Conservation (phyloP, 2,888 invertebrate genomes). For the Tubiluchus corallicola region DNA sequence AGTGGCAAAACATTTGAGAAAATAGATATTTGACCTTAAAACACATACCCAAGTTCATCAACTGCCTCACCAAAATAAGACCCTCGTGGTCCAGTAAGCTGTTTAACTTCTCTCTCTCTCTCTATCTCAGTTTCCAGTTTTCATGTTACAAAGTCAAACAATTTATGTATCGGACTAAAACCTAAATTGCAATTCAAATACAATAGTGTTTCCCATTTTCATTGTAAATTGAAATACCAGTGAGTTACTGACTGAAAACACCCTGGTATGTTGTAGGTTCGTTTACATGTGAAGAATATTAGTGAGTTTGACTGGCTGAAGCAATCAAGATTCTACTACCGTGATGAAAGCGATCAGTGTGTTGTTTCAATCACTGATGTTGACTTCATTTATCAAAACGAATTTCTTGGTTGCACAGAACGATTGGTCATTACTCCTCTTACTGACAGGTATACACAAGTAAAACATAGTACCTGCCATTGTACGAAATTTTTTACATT, state of each 20-base stretch:
- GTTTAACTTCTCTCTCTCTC: too few species aligned
- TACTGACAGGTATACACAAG: slow-evolving; percentile 81
- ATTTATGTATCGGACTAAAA: slow-evolving; percentile 8
- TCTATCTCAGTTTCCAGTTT: too few species aligned
- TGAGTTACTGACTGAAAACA: background rate
- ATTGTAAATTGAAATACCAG: too few species aligned
- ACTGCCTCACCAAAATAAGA: too few species aligned
- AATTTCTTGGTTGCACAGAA: slow-evolving; percentile 89
- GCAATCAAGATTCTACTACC: slow-evolving; percentile 88
- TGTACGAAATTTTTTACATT: too few species aligned
- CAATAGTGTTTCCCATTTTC: too few species aligned
- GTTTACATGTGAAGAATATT: slow-evolving; percentile 64
- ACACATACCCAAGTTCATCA: too few species aligned
- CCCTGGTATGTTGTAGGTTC: slow-evolving; percentile 42
- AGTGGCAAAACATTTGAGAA: too few species aligned
- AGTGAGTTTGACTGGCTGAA: slow-evolving; percentile 94
- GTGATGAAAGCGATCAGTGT: slow-evolving; percentile 81
- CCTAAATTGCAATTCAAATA: slow-evolving; percentile 6
- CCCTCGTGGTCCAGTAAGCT: too few species aligned
- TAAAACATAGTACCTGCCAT: too few species aligned
- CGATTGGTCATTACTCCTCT: slow-evolving; percentile 84
- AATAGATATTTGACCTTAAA: too few species aligned
- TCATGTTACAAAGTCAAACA: too few species aligned
- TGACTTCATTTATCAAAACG: slow-evolving; percentile 84
- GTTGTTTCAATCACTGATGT: slow-evolving; percentile 86